Evolutionary conservation across 2,888 invertebrate species (phyloP), one percentile per base, ranked within the genome.

Genomic region (Ectemnius continuus): DNA sequence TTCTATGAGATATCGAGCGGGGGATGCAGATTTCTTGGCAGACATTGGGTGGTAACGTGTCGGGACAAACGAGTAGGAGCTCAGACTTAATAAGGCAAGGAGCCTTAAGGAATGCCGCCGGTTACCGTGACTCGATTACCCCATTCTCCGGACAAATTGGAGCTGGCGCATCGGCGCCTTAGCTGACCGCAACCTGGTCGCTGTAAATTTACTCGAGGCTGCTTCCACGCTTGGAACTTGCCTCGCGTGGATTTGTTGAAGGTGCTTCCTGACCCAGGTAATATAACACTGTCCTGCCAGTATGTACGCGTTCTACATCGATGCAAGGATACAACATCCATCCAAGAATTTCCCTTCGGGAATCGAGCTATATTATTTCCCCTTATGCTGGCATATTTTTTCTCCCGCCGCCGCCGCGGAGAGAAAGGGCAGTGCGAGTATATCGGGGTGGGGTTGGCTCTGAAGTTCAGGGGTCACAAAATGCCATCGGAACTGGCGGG

Each of bases 91-190:
- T 45, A 28, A 45, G 52, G 28, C 56, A 56, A 26, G n/a, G 16
- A 14, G 0, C 36, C 8, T 52, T 52, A 52, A 52, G 52, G 52
- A 52, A 52, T 52, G 64, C 57, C 52, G 28, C 36, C 23, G 48
- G 46, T 61, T 68, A 60, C 67, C 56, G 67, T 69, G 64, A 78
- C 67, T 79, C 77, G 74, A 72, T 77, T 77, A 77, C 67, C 65
- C 61, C 64, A 71, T 52, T 64, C 57, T 36, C 69, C 14, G 59
- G 62, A 70, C 67, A 75, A 73, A 75, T 67, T 65, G 20, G 56
- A 36, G 26, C 23, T 57, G 64, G 64, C 28, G 46, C 66, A 36
- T 48, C 16, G 62, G 47, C 61, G 58, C 58, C 61, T 52, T 64
- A 57, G 58, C 26, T 18, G 45, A 11, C 65, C 62, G 23, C 28